These are phyloP conservation scores for Druon quercuslanigerum DNA, from an alignment of 1,140 invertebrate genomes.

Conservation along the genomic window DNA sequence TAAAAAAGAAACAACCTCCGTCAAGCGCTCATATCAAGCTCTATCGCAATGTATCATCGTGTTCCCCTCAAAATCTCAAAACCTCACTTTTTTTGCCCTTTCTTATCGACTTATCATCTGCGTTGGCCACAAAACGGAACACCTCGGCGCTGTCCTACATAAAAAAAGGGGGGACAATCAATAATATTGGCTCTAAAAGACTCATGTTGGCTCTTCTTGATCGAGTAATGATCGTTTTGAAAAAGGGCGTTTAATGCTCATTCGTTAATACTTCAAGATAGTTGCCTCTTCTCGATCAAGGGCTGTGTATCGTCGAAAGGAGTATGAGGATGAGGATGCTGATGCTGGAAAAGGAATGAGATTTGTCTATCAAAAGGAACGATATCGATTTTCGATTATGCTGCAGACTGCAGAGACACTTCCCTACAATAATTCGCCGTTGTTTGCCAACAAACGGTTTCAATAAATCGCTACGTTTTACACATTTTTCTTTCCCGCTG, in stretches of 20 bases:
- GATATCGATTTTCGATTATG: background rate
- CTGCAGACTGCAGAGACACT: background rate
- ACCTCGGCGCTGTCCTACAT: slow-evolving; percentile 18
- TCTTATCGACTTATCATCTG: slow-evolving; percentile 31
- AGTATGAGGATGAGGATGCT: slow-evolving; percentile 21
- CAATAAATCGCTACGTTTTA: slow-evolving; percentile 9
- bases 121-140: slow-evolving; percentile 25
- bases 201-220: background rate
- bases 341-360: slow-evolving; percentile 23
- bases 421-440: slow-evolving; percentile 11
- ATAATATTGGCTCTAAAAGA: background rate
- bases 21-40: slow-evolving; percentile 54
- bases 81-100: slow-evolving; percentile 36
- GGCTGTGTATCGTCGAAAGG: slow-evolving; percentile 25
- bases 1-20: slow-evolving; percentile 64
- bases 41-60: slow-evolving; percentile 26
- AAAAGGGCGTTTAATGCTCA: slow-evolving; percentile 5
- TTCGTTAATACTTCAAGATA: slow-evolving; percentile 13
- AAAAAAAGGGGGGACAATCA: slow-evolving; percentile 13
- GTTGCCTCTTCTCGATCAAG: slow-evolving; percentile 5
- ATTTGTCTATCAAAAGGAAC: background rate
- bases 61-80: slow-evolving; percentile 38
- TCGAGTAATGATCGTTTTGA: slow-evolving; percentile 6
- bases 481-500: background rate
- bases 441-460: background rate